Evolutionary conservation across 2,888 invertebrate genomes (phyloP).

Genomic region (Eupithecia tripunctaria): DNA sequence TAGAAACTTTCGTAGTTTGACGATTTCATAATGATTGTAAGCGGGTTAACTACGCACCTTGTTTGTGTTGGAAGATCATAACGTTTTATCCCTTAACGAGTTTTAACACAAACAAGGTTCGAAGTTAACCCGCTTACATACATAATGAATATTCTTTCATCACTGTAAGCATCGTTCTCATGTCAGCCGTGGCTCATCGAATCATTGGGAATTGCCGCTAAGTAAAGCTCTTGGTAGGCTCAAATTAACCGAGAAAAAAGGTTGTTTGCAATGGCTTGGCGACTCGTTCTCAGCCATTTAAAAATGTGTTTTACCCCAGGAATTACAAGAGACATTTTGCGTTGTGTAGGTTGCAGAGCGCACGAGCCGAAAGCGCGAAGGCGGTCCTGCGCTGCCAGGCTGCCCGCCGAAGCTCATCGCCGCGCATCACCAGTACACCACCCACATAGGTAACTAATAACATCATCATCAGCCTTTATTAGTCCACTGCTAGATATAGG

Average conservation of each 20-base stretch:
- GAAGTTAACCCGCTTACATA: no score
- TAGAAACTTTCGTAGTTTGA: no score
- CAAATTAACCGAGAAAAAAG: background rate
- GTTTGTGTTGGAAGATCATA: no score
- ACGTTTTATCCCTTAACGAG: no score
- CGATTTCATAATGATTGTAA: no score
- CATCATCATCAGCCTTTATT: no score
- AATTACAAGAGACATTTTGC: background rate
- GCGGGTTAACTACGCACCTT: no score
- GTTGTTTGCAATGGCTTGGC: background rate
- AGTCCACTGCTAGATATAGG: no score
- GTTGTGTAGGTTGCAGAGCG: constrained; percentile 94
- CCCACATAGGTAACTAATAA: constrained; percentile 80
- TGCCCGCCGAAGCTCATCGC: constrained; percentile 95
- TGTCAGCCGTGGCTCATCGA: background rate
- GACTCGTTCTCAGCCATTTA: background rate
- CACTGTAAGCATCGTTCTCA: background rate
- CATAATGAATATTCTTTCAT: no score
- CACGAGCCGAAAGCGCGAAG: constrained; percentile 98
- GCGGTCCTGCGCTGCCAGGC: constrained; percentile 92
- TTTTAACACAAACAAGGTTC: no score
- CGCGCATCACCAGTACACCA: constrained; percentile 90
- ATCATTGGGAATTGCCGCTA: background rate
- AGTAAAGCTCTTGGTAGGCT: background rate
- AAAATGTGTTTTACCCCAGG: background rate